phyloP scores from a whole-genome alignment of 2,113 vertebrate genomes.

The pig (Sus scrofa) region T2T-Sscrofa CM000813.6:125205001-125205500 shows the following conservation, averaged over 20 bases:
- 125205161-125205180: background rate
- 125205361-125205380: too few species aligned
- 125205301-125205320: too few species aligned
- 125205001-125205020: background rate
- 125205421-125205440: too few species aligned
- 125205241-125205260: background rate
- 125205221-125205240: constrained; percentile 4
- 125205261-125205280: background rate
- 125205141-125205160: background rate
- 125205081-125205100: background rate
- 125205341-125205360: too few species aligned
- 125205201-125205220: background rate
- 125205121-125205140: background rate
- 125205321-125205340: too few species aligned
- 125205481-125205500: too few species aligned
- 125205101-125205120: background rate
- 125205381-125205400: too few species aligned
- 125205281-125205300: background rate
- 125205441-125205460: too few species aligned
- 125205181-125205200: background rate
- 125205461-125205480: too few species aligned
- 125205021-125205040: background rate
- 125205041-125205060: background rate
- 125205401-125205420: too few species aligned
- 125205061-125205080: background rate